Conservation (phyloP, 2,113 vertebrate species). For the Heloderma charlesbogerti region DNA sequence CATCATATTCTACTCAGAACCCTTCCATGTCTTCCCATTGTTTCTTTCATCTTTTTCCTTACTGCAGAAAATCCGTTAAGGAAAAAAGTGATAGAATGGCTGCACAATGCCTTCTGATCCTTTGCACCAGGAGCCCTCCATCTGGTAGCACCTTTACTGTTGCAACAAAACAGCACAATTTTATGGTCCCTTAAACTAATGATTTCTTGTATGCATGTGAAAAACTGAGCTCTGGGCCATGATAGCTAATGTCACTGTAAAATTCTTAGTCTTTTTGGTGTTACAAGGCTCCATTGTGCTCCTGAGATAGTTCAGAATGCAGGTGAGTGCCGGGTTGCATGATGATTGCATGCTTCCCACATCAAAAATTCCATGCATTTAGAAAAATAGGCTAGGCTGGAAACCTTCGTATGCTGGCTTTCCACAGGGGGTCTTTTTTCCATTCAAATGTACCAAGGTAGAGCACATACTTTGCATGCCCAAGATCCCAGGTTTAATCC, state of each 20-base stretch:
- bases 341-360: neutral
- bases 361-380: neutral
- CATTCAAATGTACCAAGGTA: neutral
- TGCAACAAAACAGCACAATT: neutral
- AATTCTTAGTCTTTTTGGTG: neutral
- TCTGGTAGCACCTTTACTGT: too few relatives aligned
- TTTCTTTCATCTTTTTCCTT: too few relatives aligned
- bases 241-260: neutral
- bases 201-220: neutral
- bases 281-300: neutral
- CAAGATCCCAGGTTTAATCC: too few relatives aligned
- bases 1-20: neutral
- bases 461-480: too few relatives aligned
- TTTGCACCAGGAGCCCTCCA: too few relatives aligned
- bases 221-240: neutral
- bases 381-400: neutral
- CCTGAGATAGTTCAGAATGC: neutral
- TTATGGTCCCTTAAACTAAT: neutral
- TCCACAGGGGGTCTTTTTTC: too few relatives aligned
- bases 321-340: neutral
- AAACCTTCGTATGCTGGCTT: neutral
- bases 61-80: too few relatives aligned
- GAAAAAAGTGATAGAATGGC: neutral
- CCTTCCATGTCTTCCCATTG: neutral
- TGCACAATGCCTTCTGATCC: neutral